A percentile compares a stretch with the other conserved stretches of the same genome.
Conservation (phyloP, 2,113 vertebrate genomes). For the Puma concolor region DNA sequence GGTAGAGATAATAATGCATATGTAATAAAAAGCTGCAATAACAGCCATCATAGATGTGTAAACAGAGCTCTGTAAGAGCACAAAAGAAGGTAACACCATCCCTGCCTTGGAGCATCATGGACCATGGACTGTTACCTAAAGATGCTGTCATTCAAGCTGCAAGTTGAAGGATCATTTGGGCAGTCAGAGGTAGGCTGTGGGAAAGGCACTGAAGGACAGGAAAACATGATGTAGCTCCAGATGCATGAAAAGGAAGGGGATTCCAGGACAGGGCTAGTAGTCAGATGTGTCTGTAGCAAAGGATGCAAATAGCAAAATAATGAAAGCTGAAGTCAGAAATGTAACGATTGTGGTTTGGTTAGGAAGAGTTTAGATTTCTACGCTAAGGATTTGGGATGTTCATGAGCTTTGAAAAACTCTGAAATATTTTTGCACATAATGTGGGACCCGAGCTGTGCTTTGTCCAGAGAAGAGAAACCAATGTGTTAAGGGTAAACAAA, state of each 20-base stretch:
- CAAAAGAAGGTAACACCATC: background rate
- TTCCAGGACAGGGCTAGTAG: background rate
- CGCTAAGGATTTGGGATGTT: background rate
- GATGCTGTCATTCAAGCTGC: background rate
- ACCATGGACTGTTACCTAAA: background rate
- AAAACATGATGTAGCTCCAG: background rate
- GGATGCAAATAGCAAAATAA: background rate
- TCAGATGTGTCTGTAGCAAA: background rate
- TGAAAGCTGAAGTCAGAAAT: background rate
- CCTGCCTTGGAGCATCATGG: background rate
- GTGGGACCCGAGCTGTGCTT: background rate
- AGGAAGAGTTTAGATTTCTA: background rate
- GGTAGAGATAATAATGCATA: background rate
- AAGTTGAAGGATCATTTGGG: background rate
- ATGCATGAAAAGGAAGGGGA: background rate
- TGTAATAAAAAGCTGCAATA: background rate
- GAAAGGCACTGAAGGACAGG: background rate
- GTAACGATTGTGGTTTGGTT: background rate
- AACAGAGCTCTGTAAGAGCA: background rate
- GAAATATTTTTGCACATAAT: background rate
- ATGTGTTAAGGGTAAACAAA: background rate
- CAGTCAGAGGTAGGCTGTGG: background rate
- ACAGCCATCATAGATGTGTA: background rate
- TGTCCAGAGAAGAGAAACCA: background rate
- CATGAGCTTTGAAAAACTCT: background rate